Base-by-base conservation (phyloP, 2,888 invertebrate species). In the Saturnia pavonia region DNA sequence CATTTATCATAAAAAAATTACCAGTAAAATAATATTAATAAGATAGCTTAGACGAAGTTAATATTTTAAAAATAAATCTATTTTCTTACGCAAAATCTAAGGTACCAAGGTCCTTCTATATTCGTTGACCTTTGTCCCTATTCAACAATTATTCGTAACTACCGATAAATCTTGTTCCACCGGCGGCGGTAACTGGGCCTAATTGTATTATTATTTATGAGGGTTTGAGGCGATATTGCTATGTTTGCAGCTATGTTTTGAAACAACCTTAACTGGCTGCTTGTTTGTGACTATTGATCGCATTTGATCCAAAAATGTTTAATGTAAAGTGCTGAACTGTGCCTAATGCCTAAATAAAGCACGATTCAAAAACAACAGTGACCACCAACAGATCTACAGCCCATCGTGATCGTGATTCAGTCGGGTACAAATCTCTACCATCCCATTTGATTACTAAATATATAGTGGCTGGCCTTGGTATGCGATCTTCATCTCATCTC, bases 131-230 rank as follows among this genome's bases (percentile, higher is more conserved):
- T 76, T 77, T 27, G 75, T 75, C 72, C 75, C 74, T 72, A 73
- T 76, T 78, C 73, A 76, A 78, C 78, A 79, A 79, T 85, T 82
- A 83, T 81, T 77, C 79, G 74, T 75, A 72, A 78, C 76, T 69
- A 75, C 78, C 77, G 75, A 83, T 85, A 85, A 87, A 86, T 87
- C 84, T 83, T 80, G 79, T 76, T 82, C 80, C 78, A 75, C 73
- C 82, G 83, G 83, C 78, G 76, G 76, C 75, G 78, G 80, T 78
- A 77, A 73, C 77, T 79, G 71, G 74, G 78, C 77, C 80, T 88
- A 88, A 89, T 88, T 88, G 85, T 85, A 84, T 86, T 87, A 87
- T 86, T 88, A 89, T 89, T 89, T 88, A 89, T 86, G 83, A 80
- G 6, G 74, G 77, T 76, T 77, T 80, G 78, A 76, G 80, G 80